Evolutionary conservation across 2,113 vertebrate species (phyloP).

Genomic region (Malurus alboscapulatus): DNA sequence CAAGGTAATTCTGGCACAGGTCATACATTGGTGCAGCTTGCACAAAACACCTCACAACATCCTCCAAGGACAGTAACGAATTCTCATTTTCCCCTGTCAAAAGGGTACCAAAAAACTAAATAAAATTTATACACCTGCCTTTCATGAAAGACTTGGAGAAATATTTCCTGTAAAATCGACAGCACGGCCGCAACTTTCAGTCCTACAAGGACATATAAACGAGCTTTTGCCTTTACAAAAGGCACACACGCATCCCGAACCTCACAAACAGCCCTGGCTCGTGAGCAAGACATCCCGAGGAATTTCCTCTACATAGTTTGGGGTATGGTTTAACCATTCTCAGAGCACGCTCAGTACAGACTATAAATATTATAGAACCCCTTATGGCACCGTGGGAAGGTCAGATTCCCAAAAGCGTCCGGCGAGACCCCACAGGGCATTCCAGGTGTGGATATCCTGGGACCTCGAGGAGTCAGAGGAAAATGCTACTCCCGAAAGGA

Average conservation of each 20-base stretch:
- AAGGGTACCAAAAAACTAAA: constrained; percentile 33
- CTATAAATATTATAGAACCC: constrained; percentile 54
- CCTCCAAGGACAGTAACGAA: constrained; percentile 58
- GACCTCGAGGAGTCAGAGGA: background rate
- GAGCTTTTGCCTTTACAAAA: constrained; percentile 72
- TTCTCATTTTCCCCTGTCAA: background rate
- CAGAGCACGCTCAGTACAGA: background rate
- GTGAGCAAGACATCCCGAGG: constrained; percentile 62
- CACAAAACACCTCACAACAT: background rate
- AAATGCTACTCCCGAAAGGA: background rate
- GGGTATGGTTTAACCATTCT: background rate
- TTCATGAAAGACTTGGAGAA: background rate
- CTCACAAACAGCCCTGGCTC: constrained; percentile 18
- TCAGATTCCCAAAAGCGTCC: background rate
- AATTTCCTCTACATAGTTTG: constrained; percentile 40
- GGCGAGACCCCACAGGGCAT: rapidly evolving
- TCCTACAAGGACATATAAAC: constrained; percentile 72
- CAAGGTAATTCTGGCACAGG: background rate
- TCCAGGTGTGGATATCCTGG: rapidly evolving
- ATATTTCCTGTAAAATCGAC: background rate
- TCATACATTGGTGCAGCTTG: constrained; percentile 30
- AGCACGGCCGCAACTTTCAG: background rate
- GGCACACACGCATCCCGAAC: constrained; percentile 29
- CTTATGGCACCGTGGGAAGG: background rate
- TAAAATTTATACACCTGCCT: constrained; percentile 36